Base-by-base conservation (phyloP, 1,140 invertebrate genomes). In the Cyrtorhinus lividipennis region DNA sequence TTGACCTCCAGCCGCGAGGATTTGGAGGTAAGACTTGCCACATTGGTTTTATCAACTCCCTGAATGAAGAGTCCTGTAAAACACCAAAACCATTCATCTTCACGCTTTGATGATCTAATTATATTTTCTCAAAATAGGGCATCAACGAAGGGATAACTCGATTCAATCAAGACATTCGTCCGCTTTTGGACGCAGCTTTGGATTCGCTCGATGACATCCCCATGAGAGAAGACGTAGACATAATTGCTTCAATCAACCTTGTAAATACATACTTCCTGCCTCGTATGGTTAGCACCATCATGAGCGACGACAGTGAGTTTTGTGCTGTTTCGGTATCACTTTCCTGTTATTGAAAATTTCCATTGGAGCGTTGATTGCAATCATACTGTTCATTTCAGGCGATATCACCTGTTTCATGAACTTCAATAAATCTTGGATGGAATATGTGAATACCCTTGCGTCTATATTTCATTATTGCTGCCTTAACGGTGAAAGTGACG, bases 161-260 rank as follows among this genome's bases (percentile, higher is more conserved):
- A 3, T 27, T 72, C 18, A 66, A 69, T 45, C 23, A n/a, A 23
- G 66, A 71, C 58, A 44, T 69, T 3, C 61, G 67, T 24, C 66
- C 70, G 15, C 62, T 66, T 61, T 63, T 70, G 15, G 61, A 67
- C 10, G 27, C 64, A 15, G 24, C 67, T 25, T 67, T 71, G 64
- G 24, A 59, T 8, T 70, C 69, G 45, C 65, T 76, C 73, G 63
- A 63, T 62, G 69, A 71, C 59, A 68, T 70, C 24, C 67, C 69
- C 20, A 66, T 75, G 2, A 69, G 71, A 64, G 69, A 72, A 64
- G 72, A 73, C 46, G 71, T 77, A 56, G 72, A 77, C 68, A 68
- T 73, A 44, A 64, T 72, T 13, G 71, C 71, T 24, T 71, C 75
- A n/a, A 67, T 75, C 22, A 69, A 27, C 45, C 45, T 59, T 20